Base-by-base conservation (phyloP, 2,888 invertebrate species). In the Salticus scenicus region DNA sequence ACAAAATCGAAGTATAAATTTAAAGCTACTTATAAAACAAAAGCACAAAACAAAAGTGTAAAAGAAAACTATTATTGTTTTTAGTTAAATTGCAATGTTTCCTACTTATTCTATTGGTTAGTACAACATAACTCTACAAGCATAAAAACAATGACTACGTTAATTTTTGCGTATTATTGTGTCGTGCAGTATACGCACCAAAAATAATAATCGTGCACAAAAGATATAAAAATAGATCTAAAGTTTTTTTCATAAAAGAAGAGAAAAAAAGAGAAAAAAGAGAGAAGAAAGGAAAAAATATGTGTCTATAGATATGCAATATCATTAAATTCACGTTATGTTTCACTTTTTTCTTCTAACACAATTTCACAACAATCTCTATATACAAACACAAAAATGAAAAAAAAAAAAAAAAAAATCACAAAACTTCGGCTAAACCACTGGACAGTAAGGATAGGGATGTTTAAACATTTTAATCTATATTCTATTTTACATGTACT, bases 191-290 rank as follows among this genome's bases (percentile, higher is more conserved):
- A n/a, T 57, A 24, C 24, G 57, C 57, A n/a, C 4, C 24, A 57
- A 57, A 57, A 57, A 57, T 24, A 57, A 17, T 7, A 57, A 57
- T 57, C 20, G 57, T 57, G 57, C 57, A 57, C 57, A 57, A 57
- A 57, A 57, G n/a, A 57, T 57, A 57, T 24, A 57, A 47, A 10
- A 57, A 57, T 24, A 24, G 4, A 57, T 24, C 57, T 57, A 47
- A 47, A 2, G n/a, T n/a, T 14, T 24, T 57, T 24, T 24, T 24
- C 57, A 57, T 17, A n/a, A 24, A 57, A 57, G 4, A 57, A 57
- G 24, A 5, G 57, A 20, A 57, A 57, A 57, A 57, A 57, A 24
- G 24, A 57, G 12, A 57, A 57, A 47, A 57, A 24, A 20, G 5
- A 57, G 24, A 24, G 17, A 24, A 12, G 12, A 57, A 24, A 57